Evolutionary conservation across 2,113 vertebrate species (phyloP).

Genomic region (Indicator maculatus): DNA sequence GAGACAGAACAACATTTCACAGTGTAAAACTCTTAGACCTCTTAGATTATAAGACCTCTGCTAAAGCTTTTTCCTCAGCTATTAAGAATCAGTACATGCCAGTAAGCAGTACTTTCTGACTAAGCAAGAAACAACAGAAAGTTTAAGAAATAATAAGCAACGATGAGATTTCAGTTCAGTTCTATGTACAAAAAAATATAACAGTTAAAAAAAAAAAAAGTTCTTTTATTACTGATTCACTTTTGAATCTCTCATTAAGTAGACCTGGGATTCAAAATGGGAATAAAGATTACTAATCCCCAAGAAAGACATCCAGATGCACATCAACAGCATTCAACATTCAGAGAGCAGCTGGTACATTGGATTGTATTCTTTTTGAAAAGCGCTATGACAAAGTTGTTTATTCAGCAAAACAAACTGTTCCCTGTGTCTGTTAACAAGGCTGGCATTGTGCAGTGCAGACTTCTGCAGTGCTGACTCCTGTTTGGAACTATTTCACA

Average conservation of each 20-base stretch:
- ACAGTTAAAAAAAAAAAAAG: not conserved
- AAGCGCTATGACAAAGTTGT: slow-evolving; percentile 73
- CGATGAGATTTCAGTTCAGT: not conserved
- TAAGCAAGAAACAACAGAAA: not conserved
- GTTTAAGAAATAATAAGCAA: not conserved
- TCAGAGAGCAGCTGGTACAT: slow-evolving; percentile 68
- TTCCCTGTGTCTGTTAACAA: slow-evolving; percentile 77
- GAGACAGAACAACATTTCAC: not conserved
- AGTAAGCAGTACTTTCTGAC: not conserved
- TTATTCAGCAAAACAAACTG: slow-evolving; percentile 78
- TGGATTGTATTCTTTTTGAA: slow-evolving; percentile 66
- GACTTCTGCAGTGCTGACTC: slow-evolving; percentile 67
- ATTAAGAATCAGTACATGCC: not conserved
- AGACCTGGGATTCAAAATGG: not conserved
- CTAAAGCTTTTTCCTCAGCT: not conserved
- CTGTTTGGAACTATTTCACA: slow-evolving; percentile 76
- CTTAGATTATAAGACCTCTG: not conserved
- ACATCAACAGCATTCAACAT: slow-evolving; percentile 58
- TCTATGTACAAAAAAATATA: not conserved
- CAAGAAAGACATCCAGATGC: slow-evolving; percentile 61
- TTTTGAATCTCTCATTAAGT: not conserved
- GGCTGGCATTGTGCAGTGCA: slow-evolving; percentile 69
- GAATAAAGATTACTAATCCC: slow-evolving; percentile 53
- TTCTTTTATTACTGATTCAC: not conserved
- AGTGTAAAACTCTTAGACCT: not conserved